phyloP scores from a whole-genome alignment of 2,113 vertebrate genomes.

The Sula dactylatra region DNA sequence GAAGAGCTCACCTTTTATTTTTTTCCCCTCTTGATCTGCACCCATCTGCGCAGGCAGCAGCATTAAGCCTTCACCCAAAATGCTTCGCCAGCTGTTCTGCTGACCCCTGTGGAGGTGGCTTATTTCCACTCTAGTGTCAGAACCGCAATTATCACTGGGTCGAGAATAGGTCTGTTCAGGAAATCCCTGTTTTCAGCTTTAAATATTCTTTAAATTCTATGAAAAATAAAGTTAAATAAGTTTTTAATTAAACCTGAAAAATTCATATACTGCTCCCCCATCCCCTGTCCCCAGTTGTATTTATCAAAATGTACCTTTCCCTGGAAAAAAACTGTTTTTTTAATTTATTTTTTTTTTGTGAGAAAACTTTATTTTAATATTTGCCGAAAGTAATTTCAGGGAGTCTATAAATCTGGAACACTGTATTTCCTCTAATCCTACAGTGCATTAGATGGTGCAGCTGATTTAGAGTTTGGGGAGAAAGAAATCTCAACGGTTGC shows the following conservation, averaged over 20 bases:
- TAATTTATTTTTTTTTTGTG: neutral
- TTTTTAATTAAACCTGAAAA: neutral
- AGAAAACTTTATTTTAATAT: neutral
- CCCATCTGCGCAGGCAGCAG: rapidly evolving
- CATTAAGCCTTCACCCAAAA: neutral
- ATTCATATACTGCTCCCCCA: no score
- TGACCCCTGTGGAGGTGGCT: neutral
- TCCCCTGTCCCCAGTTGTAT: neutral
- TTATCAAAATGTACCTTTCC: neutral
- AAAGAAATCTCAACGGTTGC: neutral
- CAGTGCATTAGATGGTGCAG: neutral
- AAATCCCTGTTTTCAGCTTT: neutral
- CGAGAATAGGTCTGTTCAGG: neutral
- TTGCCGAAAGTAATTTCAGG: neutral
- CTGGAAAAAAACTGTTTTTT: neutral
- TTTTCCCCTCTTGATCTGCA: neutral
- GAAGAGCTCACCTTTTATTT: neutral
- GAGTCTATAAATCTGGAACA: neutral
- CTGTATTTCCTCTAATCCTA: neutral
- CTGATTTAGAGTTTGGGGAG: neutral
- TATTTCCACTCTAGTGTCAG: neutral
- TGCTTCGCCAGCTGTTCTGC: neutral
- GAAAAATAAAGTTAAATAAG: neutral
- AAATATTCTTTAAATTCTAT: neutral
- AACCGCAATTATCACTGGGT: neutral